Evolutionary conservation across 2,797 vertebrate species (phyloP).

Genomic region (Sylvilagus floridanus): DNA sequence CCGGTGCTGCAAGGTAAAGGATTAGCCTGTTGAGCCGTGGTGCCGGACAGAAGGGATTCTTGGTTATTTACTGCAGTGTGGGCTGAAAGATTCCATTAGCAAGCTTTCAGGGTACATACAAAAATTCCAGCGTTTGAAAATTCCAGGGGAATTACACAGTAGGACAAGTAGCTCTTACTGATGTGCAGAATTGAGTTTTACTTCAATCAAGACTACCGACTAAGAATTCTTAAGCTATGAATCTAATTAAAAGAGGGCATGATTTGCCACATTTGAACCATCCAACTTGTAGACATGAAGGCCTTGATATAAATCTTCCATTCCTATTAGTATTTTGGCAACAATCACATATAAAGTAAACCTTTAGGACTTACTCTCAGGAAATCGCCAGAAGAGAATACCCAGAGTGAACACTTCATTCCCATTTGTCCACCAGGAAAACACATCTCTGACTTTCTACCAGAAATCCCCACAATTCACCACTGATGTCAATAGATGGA

Average conservation of each 20-base stretch:
- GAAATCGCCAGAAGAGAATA: not conserved
- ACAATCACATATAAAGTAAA: slow-evolving; percentile 35
- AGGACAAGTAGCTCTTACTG: slow-evolving; percentile 77
- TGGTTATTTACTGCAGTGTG: slow-evolving; percentile 81
- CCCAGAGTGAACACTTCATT: not conserved
- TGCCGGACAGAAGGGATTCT: slow-evolving; percentile 67
- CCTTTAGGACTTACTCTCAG: not conserved
- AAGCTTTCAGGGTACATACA: slow-evolving; percentile 79
- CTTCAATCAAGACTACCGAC: slow-evolving; percentile 65
- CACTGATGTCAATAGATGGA: not conserved
- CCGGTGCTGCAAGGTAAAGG: too few relatives aligned
- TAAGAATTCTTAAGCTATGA: slow-evolving; percentile 10
- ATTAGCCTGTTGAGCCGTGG: too few relatives aligned
- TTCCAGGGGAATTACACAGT: slow-evolving; percentile 79
- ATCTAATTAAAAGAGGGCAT: not conserved
- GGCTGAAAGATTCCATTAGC: slow-evolving; percentile 81
- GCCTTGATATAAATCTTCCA: not conserved
- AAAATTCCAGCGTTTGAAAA: slow-evolving; percentile 81
- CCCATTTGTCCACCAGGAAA: not conserved
- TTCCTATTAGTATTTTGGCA: not conserved
- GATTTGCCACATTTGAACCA: slow-evolving; percentile 19
- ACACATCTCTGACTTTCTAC: not conserved
- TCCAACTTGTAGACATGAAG: not conserved
- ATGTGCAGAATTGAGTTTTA: slow-evolving; percentile 75
- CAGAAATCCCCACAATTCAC: not conserved